A percentile compares a stretch with the other conserved stretches of the same genome.
phyloP scores from a whole-genome alignment of 2,797 vertebrate genomes.

The Coreius guichenoti region DNA sequence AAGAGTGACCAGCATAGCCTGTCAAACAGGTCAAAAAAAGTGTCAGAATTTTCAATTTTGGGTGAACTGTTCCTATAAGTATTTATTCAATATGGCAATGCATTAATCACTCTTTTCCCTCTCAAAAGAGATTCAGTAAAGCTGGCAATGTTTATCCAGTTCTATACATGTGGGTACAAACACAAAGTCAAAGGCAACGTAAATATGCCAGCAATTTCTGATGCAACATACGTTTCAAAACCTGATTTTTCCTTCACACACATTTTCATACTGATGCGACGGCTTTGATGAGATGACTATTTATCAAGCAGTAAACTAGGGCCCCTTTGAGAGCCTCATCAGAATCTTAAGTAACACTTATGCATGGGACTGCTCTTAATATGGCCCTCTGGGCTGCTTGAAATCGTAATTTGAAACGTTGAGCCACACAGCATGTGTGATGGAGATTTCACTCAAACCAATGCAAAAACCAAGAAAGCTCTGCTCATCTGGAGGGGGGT shows the following conservation, averaged over 20 bases:
- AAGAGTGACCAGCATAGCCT: neutral
- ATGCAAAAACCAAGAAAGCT: constrained; percentile 25
- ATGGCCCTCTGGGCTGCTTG: constrained; percentile 59
- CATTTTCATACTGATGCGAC: constrained; percentile 63
- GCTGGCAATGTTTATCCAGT: neutral
- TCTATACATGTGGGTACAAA: neutral
- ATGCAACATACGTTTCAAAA: constrained; percentile 3
- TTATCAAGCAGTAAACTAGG: constrained; percentile 71
- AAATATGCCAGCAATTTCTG: neutral
- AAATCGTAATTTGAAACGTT: constrained; percentile 59
- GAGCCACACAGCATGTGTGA: constrained; percentile 41
- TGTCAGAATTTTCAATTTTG: neutral
- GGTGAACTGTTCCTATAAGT: neutral
- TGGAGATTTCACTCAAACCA: constrained; percentile 45
- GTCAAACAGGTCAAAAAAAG: neutral
- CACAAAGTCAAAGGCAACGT: constrained; percentile 4
- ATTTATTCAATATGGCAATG: neutral
- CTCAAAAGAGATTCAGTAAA: constrained; percentile 17
- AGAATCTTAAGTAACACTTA: constrained; percentile 70
- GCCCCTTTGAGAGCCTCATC: constrained; percentile 68
- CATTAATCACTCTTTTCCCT: constrained; percentile 12
- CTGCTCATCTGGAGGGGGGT: constrained; percentile 20
- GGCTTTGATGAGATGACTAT: constrained; percentile 65
- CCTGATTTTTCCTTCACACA: constrained; percentile 7
- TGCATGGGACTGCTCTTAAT: constrained; percentile 66